These are phyloP conservation scores for Embiotoca jacksoni DNA, from an alignment of 2,113 vertebrate genomes.

Conservation along the genomic window DNA sequence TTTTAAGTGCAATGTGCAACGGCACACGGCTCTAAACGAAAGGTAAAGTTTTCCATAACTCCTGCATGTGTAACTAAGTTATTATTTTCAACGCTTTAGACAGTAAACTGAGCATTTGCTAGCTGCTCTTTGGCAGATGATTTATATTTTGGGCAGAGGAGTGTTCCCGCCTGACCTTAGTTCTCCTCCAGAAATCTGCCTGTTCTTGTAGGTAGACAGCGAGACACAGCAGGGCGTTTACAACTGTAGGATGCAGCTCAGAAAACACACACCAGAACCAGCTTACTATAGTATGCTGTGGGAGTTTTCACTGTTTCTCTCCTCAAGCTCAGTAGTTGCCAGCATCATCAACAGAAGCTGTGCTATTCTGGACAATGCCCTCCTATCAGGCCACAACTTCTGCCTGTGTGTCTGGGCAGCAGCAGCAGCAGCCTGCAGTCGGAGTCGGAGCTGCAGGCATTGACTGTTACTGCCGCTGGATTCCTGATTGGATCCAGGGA, in stretches of 20 bases:
- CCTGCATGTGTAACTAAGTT: background rate
- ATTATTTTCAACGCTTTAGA: background rate
- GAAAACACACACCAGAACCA: conserved; percentile 11
- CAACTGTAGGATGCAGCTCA: background rate
- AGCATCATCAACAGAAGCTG: conserved; percentile 43
- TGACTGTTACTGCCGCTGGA: conserved; percentile 82
- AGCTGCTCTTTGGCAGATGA: background rate
- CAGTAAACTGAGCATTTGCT: background rate
- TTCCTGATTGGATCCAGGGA: conserved; percentile 70
- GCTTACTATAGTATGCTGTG: conserved; percentile 9
- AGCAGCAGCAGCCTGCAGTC: conserved; percentile 24
- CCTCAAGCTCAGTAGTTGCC: conserved; percentile 23
- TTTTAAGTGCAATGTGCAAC: too few species aligned
- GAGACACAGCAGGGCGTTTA: conserved; percentile 26
- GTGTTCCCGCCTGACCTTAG: background rate
- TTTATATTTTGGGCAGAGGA: background rate
- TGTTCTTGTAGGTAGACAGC: conserved; percentile 2
- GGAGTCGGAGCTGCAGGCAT: conserved; percentile 59
- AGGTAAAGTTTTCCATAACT: too few species aligned
- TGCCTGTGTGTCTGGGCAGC: conserved; percentile 30
- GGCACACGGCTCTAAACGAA: too few species aligned
- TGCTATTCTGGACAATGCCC: conserved; percentile 13
- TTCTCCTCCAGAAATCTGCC: conserved; percentile 7
- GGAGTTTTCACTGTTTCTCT: conserved; percentile 20
- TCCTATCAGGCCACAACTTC: conserved; percentile 51